Evolutionary conservation across 1,140 invertebrate species (phyloP), one percentile per base, ranked within the genome.

Genomic region (Aphelinus certus): DNA sequence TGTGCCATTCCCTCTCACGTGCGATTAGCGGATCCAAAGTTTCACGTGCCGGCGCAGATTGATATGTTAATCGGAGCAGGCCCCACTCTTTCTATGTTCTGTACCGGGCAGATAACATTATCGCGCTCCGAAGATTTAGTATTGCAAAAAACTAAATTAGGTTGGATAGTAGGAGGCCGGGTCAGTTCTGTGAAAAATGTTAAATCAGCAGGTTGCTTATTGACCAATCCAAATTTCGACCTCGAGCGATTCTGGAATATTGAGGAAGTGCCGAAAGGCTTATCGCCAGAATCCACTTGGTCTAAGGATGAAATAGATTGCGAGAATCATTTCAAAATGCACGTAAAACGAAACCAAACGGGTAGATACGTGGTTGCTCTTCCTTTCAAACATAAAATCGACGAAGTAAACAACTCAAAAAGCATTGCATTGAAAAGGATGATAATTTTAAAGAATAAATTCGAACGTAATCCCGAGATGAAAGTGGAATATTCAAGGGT

Each of bases 51-150:
- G n/a, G 58, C 43, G 2, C 45, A 62, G 6, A 53, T 78, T 46
- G 69, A 78, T 5, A 56, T 65, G 6, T n/a, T n/a, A n/a, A n/a
- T n/a, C n/a, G 83, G 76, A 2, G 60, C 73, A 5, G 77, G 56
- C 9, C 46, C 67, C 42, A 75, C 74, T 65, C 71, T 71, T 57
- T n/a, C 69, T 5, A 48, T 77, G 4, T 60, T 77, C 46, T 62
- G 57, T 26, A 46, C 69, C 7, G 69, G 76, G 56, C 76, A 75
- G 67, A 64, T 77, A 1, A 68, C 68, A 45, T 9, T 75, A 49
- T 10, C 47, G 3, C 46, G 49, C 2, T n/a, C 3, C n/a, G 48
- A 10, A 26, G 48, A 49, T 49, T 49, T 49, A 49, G 61, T 61
- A n/a, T 56, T 71, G 10, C 63, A 65, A 65, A 65, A 65, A 51